These are phyloP conservation scores for Loriculus beryllinus DNA, from an alignment of 2,797 vertebrate genomes.

Conservation along the genomic window DNA sequence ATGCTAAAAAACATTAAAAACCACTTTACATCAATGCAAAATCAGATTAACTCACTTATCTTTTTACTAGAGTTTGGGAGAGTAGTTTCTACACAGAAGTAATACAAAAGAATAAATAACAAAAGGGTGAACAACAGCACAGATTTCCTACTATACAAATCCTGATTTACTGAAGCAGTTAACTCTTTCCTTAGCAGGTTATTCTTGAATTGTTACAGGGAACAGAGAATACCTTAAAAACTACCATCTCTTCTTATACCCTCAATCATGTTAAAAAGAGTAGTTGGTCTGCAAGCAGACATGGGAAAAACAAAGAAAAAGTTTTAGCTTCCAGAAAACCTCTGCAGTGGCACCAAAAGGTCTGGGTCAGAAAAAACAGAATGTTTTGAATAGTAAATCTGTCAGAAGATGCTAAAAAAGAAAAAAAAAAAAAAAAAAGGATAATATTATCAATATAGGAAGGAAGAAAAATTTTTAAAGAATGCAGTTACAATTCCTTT, in stretches of 20 bases:
- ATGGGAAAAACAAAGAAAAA: background rate
- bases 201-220: background rate
- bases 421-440: no score
- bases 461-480: accelerated
- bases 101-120: background rate
- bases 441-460: background rate
- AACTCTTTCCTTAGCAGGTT: background rate
- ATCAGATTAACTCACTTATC: background rate
- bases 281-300: background rate
- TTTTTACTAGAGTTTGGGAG: background rate
- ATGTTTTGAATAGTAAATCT: background rate
- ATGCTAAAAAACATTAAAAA: background rate
- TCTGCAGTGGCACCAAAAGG: background rate
- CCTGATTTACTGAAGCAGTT: background rate
- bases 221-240: background rate
- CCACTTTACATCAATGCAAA: background rate
- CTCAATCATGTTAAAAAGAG: background rate
- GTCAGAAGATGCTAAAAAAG: background rate
- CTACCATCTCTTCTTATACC: background rate
- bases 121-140: background rate
- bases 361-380: background rate
- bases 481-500: background rate
- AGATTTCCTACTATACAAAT: background rate
- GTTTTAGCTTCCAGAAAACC: background rate
- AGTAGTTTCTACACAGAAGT: background rate